phyloP scores from a whole-genome alignment of 2,113 vertebrate genomes.

The Chaetodon trifascialis region DNA sequence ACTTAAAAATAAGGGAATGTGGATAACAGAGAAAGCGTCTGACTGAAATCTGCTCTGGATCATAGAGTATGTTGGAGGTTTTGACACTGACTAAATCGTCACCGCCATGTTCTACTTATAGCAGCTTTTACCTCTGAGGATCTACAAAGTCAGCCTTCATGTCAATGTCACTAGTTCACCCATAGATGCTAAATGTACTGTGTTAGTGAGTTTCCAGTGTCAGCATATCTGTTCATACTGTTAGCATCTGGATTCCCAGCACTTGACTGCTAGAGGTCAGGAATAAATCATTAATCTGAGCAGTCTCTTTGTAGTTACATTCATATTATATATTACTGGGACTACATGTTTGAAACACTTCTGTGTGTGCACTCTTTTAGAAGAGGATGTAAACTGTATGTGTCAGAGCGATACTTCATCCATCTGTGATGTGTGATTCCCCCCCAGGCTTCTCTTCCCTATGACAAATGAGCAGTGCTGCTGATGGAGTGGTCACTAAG shows the following conservation, averaged over 20 bases:
- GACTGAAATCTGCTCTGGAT: neutral
- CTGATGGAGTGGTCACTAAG: slow-evolving; percentile 59
- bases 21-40: neutral
- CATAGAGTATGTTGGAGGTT: neutral
- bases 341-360: slow-evolving; percentile 22
- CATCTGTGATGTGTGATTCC: slow-evolving; percentile 36
- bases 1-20: neutral
- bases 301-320: neutral
- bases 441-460: slow-evolving; percentile 41
- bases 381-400: slow-evolving; percentile 32
- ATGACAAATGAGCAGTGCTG: slow-evolving; percentile 77
- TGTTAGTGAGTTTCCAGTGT: neutral
- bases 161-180: neutral
- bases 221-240: neutral
- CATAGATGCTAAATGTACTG: neutral
- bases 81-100: neutral
- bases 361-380: neutral
- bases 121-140: neutral
- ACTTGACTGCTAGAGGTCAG: slow-evolving; percentile 12
- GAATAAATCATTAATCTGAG: slow-evolving; percentile 1
- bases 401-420: slow-evolving; percentile 46
- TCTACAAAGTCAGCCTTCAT: neutral
- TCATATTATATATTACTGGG: neutral
- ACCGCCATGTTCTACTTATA: neutral
- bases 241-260: neutral